These are phyloP conservation scores for Trematomus bernacchii DNA, from an alignment of 2,797 vertebrate genomes.

Conservation along the genomic window DNA sequence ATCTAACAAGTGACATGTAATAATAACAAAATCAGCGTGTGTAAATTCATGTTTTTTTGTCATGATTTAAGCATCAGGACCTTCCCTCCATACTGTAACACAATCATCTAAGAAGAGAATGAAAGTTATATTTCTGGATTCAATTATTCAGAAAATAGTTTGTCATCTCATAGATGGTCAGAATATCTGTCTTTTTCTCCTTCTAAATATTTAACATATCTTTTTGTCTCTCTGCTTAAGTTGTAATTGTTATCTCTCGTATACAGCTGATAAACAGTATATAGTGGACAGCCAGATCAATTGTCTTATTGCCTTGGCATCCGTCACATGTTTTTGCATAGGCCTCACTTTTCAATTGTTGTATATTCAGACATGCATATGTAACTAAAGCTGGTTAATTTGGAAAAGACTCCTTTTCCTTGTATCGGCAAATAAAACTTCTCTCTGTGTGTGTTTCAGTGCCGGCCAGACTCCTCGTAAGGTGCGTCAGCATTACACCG, in stretches of 20 bases:
- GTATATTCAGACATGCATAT: neutral
- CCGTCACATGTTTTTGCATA: neutral
- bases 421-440: neutral
- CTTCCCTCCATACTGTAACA: neutral
- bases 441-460: conserved; percentile 76
- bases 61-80: neutral
- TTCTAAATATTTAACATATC: too few relatives aligned
- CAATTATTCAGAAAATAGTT: neutral
- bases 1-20: too few relatives aligned
- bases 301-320: neutral
- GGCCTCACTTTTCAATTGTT: neutral
- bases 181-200: too few relatives aligned
- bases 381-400: conserved; percentile 5
- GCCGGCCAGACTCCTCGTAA: conserved; percentile 95
- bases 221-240: too few relatives aligned
- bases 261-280: too few relatives aligned
- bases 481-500: conserved; percentile 88
- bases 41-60: neutral
- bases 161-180: neutral
- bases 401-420: neutral
- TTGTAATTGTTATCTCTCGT: neutral
- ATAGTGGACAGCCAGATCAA: neutral
- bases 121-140: neutral
- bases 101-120: neutral
- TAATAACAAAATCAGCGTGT: neutral